Percentiles rank a stretch among this genome's conserved stretches.
These are phyloP conservation scores for Oryzias melastigma DNA, from an alignment of 2,113 vertebrate genomes.

Conservation along the genomic window DNA sequence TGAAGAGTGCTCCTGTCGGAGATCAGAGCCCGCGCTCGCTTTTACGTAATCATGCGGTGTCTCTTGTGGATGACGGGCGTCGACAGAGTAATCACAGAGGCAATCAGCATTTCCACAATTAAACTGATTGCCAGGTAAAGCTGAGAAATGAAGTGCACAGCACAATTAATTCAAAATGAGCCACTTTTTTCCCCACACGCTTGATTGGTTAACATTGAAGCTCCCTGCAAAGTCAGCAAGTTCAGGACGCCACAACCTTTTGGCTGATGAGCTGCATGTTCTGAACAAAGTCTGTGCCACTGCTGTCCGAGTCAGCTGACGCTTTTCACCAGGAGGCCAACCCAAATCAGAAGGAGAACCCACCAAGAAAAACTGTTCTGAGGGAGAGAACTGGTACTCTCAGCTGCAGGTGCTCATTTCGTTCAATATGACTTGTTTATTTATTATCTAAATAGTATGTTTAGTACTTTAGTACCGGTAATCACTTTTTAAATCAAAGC, in stretches of 20 bases:
- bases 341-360: too few species aligned
- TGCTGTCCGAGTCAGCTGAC: too few species aligned
- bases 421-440: too few species aligned
- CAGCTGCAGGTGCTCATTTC: too few species aligned
- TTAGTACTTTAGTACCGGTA: too few species aligned
- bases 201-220: conserved; percentile 9
- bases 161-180: background rate
- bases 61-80: background rate
- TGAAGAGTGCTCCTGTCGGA: background rate
- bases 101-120: conserved; percentile 13
- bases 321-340: too few species aligned
- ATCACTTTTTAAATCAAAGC: too few species aligned
- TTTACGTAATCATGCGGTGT: background rate
- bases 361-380: too few species aligned
- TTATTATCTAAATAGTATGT: too few species aligned
- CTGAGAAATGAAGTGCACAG: background rate
- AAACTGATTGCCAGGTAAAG: conserved; percentile 4
- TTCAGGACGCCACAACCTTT: background rate
- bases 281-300: too few species aligned
- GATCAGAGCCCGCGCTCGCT: background rate
- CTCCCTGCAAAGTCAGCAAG: background rate
- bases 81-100: conserved; percentile 12
- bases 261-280: background rate
- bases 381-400: too few species aligned
- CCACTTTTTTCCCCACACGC: too few species aligned